Evolutionary conservation across 1,140 invertebrate species (phyloP), one percentile per base, ranked within the genome.

Genomic region (Megalonaias nervosa): DNA sequence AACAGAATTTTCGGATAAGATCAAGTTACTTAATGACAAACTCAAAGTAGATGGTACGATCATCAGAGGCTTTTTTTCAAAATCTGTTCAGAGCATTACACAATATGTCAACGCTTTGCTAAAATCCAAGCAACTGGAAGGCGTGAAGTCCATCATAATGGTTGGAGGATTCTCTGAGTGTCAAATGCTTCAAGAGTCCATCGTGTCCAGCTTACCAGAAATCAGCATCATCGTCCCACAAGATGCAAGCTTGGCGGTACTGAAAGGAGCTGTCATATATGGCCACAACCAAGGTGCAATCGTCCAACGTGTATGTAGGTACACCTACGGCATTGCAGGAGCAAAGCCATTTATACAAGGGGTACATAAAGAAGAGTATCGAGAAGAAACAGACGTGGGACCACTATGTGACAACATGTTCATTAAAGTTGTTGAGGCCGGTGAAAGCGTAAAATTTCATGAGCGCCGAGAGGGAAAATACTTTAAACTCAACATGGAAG

Each of bases 121-220:
- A 15, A 14, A 48, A 67, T 31, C 38, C 14, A 67, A 48, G 4
- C 11, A 16, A 48, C 16, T 16, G 11, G 14, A 67, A 38, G 23
- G 16, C 5, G 38, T 16, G 17, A 15, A 14, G 55, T 31, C 66
- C n/a, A 38, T 67, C 17, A 16, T 67, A 15, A 67, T 67, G 66
- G 66, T 67, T 67, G 66, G 66, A 15, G 66, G 66, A 67, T 67
- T 67, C 55, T 67, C 66, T 3, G 66, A 67, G 31, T 67, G 31
- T 1, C 17, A 16, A 15, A 38, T 67, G 19, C 66, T 67, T 12
- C 66, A 67, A 14, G 26, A 67, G 38, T 31, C 66, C 14, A 48
- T 67, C 38, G 19, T 48, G 12, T 19, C 23, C 12, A 14, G n/a
- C 55, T 67, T 67, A n/a, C 17, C 14, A 17, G 21, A 31, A 23